Evolutionary conservation across 2,113 vertebrate species (phyloP).

Genomic region (Haemorhous mexicanus): DNA sequence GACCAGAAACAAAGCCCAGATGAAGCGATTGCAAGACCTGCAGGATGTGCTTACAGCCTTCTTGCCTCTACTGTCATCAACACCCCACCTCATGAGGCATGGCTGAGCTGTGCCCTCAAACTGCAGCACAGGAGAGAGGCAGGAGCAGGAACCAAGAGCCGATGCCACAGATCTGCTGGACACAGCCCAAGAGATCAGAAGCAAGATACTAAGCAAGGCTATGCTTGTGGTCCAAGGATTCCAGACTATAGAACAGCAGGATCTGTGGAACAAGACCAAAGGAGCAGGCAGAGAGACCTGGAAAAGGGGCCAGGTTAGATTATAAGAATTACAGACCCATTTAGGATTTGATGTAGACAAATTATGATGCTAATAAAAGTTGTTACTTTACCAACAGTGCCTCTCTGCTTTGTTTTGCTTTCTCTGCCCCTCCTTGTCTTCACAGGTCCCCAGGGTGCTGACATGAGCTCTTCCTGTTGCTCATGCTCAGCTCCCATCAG

Average conservation of each 20-base stretch:
- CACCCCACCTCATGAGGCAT: no score
- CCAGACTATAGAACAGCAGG: not conserved
- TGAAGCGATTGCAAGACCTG: not conserved
- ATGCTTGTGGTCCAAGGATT: not conserved
- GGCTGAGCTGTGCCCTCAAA: not conserved
- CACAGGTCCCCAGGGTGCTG: not conserved
- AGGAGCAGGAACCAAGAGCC: not conserved
- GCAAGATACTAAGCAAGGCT: not conserved
- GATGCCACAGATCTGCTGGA: fast-evolving
- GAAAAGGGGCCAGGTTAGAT: not conserved
- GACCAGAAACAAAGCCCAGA: not conserved
- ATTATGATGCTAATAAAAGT: not conserved
- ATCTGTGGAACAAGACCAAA: not conserved
- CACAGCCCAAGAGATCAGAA: not conserved
- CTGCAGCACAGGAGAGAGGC: not conserved
- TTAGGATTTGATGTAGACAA: not conserved
- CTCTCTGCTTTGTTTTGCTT: not conserved
- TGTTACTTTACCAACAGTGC: not conserved
- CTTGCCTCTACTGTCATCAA: not conserved
- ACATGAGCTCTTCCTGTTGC: not conserved
- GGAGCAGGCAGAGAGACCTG: not conserved
- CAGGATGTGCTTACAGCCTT: not conserved
- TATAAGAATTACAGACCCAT: not conserved
- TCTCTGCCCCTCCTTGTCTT: not conserved
- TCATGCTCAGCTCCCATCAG: not conserved